phyloP scores from a whole-genome alignment of 2,797 vertebrate species.

The Acanthurus tractus region DNA sequence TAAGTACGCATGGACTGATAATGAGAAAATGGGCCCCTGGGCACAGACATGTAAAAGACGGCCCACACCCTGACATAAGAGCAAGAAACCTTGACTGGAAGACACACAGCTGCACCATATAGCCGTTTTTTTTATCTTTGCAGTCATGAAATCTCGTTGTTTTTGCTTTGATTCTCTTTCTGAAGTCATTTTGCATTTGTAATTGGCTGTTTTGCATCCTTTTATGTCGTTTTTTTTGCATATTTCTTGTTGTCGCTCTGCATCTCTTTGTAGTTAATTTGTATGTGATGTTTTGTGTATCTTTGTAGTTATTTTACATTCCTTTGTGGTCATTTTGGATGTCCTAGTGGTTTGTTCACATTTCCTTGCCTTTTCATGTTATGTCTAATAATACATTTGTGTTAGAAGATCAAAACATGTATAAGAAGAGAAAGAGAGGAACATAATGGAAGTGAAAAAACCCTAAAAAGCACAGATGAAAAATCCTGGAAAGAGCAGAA shows the following conservation, averaged over 20 bases:
- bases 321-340: neutral
- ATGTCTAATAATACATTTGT: neutral
- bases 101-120: too few relatives aligned
- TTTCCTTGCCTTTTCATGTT: neutral
- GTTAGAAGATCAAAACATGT: constrained; percentile 32
- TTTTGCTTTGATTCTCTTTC: neutral
- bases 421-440: constrained; percentile 3
- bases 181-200: neutral
- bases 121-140: neutral
- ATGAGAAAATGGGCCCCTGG: neutral
- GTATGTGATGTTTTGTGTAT: neutral
- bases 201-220: neutral
- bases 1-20: constrained; percentile 8
- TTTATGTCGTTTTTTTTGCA: neutral
- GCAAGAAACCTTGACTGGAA: neutral
- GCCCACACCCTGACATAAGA: neutral
- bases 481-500: constrained; percentile 21
- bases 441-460: constrained; percentile 37
- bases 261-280: neutral
- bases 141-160: neutral
- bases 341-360: neutral
- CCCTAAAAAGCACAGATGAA: constrained; percentile 13
- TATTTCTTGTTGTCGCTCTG: neutral
- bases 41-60: neutral
- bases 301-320: neutral